Percentiles rank a stretch among this genome's conserved stretches.
Conservation (phyloP, 2,113 vertebrate species). For the Platysteira castanea region DNA sequence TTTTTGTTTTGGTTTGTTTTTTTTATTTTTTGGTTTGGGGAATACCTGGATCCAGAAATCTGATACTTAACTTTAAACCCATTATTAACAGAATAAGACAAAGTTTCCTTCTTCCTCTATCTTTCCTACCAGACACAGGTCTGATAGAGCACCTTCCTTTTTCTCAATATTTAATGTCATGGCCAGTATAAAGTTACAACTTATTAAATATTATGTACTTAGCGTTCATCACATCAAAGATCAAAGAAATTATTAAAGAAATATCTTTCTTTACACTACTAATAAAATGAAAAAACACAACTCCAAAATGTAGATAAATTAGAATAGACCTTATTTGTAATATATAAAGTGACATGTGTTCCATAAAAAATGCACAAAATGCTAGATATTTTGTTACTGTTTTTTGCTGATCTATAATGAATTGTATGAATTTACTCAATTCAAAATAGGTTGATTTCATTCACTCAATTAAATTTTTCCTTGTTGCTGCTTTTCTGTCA, state of each 20-base stretch:
- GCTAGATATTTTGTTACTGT: accelerated
- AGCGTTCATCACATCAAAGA: background rate
- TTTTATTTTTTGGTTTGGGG: background rate
- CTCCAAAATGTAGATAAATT: background rate
- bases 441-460: background rate
- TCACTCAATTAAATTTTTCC: background rate
- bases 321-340: background rate
- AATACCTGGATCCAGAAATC: background rate
- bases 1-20: too few species aligned
- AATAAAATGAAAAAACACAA: background rate
- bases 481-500: background rate
- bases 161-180: background rate
- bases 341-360: background rate
- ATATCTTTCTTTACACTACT: background rate
- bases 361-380: background rate
- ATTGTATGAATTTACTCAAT: background rate
- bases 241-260: background rate
- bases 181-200: background rate
- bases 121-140: background rate
- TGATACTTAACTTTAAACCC: background rate
- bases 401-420: background rate
- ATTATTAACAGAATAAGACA: background rate
- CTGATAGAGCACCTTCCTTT: background rate
- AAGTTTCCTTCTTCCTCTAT: background rate
- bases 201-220: background rate